A percentile compares a stretch with the other conserved stretches of the same genome.
Conservation (phyloP, 2,113 vertebrate species). For the Serilophus lunatus region DNA sequence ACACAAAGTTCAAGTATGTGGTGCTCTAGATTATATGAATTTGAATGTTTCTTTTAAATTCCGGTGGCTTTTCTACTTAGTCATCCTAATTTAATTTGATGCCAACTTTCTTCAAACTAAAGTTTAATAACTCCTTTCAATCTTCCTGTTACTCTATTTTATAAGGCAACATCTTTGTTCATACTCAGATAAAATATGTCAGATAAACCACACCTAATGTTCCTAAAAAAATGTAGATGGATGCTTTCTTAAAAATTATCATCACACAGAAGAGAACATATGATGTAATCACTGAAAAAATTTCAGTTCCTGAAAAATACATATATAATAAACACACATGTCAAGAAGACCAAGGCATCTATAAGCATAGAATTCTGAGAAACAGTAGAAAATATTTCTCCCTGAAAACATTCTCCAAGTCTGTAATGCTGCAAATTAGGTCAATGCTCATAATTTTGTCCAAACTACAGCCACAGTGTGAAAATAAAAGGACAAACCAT, state of each 20-base stretch:
- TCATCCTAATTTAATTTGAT: not conserved
- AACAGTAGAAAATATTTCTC: not conserved
- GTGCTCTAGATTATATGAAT: not conserved
- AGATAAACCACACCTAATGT: not conserved
- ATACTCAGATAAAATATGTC: not conserved
- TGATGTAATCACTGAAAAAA: not conserved
- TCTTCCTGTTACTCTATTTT: not conserved
- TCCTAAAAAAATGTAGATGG: not conserved
- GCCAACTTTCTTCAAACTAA: not conserved
- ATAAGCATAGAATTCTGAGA: not conserved
- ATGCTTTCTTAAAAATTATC: not conserved
- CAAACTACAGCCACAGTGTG: not conserved
- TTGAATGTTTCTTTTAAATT: not conserved
- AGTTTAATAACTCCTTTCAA: not conserved
- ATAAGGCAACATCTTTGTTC: not conserved
- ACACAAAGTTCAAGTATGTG: not conserved
- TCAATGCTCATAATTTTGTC: not conserved
- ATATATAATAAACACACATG: not conserved
- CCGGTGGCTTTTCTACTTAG: not conserved
- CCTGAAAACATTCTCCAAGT: not conserved
- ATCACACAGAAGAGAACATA: not conserved
- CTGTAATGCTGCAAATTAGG: not conserved
- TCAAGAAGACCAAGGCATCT: not conserved
- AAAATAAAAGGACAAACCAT: not conserved
- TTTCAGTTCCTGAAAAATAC: not conserved